These are phyloP conservation scores for Lepus americanus DNA, from an alignment of 2,113 vertebrate genomes.

Conservation along the genomic window DNA sequence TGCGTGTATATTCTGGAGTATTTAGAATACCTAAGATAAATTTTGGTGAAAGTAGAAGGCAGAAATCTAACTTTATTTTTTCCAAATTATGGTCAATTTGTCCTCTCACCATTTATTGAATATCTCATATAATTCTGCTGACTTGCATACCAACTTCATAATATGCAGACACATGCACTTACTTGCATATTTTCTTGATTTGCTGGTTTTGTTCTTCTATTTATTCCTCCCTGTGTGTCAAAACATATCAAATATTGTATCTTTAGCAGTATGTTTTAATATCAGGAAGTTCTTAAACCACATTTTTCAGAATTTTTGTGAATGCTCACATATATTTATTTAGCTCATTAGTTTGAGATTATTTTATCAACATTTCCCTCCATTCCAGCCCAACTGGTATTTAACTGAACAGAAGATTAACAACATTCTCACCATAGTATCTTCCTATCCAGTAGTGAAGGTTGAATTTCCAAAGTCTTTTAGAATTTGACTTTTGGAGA, in stretches of 20 bases:
- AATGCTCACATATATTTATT: not conserved
- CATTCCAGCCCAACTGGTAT: not conserved
- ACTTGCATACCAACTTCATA: not conserved
- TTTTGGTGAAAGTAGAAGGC: not conserved
- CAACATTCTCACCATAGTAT: not conserved
- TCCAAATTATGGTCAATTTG: not conserved
- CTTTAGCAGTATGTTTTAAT: not conserved
- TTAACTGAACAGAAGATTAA: not conserved
- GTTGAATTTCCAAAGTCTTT: not conserved
- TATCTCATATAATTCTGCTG: not conserved
- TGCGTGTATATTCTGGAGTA: not conserved
- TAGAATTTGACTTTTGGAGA: not conserved
- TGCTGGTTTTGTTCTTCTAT: not conserved
- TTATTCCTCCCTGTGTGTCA: not conserved
- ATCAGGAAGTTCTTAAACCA: not conserved
- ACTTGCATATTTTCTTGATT: not conserved
- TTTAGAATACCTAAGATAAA: not conserved
- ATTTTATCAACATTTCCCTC: not conserved
- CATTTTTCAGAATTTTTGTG: constrained; percentile 12
- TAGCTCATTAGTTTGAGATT: not conserved
- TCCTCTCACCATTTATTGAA: not conserved
- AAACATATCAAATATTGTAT: not conserved
- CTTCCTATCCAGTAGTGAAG: not conserved
- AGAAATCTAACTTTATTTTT: not conserved
- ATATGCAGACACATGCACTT: not conserved